phyloP scores from a whole-genome alignment of 2,113 vertebrate genomes.

The Mormyrus lacerda region DNA sequence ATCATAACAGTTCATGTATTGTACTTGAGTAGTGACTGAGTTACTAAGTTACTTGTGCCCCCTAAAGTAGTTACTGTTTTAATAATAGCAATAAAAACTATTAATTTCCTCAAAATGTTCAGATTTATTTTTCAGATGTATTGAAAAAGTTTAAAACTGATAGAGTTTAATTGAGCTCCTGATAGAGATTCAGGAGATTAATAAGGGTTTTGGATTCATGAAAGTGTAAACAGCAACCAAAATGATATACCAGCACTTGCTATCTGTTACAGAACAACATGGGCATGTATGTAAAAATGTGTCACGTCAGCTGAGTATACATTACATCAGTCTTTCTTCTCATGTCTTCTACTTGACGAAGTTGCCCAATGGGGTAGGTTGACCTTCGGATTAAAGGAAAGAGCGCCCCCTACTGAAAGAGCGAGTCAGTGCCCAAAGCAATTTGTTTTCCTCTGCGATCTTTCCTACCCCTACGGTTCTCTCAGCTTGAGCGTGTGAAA shows the following conservation, averaged over 20 bases:
- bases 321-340: conserved; percentile 5
- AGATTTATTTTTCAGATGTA: neutral
- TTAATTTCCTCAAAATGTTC: neutral
- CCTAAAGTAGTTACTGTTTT: neutral
- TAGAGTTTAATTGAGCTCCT: no score
- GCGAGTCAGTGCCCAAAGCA: neutral
- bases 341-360: neutral
- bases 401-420: conserved; percentile 24
- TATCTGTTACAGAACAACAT: neutral
- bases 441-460: neutral
- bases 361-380: neutral
- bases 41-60: neutral
- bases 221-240: neutral
- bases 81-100: neutral
- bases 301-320: neutral
- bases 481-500: neutral
- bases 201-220: neutral
- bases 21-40: neutral
- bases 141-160: neutral
- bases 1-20: neutral
- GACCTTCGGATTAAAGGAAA: conserved; percentile 22
- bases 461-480: neutral
- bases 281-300: neutral
- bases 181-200: neutral
- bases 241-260: neutral